Conservation (phyloP, 2,113 vertebrate species). For the Sorex fumeus region DNA sequence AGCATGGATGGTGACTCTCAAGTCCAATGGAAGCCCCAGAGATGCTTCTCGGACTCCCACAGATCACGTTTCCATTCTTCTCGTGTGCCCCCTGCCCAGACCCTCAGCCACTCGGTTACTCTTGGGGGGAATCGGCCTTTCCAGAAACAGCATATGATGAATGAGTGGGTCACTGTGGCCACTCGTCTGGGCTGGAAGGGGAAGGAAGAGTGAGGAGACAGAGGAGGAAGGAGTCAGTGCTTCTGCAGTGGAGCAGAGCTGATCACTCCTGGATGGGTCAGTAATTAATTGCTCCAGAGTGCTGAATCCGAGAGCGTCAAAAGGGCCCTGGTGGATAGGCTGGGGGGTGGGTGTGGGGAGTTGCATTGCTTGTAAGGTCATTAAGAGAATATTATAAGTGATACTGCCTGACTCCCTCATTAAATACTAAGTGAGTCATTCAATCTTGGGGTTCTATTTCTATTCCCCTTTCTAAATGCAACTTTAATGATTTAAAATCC, state of each 20-base stretch:
- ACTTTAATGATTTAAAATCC: conserved; percentile 92
- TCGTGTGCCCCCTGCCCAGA: neutral
- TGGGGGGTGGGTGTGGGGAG: conserved; percentile 66
- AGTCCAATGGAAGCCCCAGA: neutral
- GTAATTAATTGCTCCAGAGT: conserved; percentile 81
- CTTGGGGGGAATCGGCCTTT: neutral
- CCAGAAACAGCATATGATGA: conserved; percentile 64
- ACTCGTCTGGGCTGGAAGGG: neutral
- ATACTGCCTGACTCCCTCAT: conserved; percentile 88
- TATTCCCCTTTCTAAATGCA: conserved; percentile 88
- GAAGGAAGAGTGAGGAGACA: conserved; percentile 71
- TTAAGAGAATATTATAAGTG: conserved; percentile 87
- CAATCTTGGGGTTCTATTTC: conserved; percentile 88
- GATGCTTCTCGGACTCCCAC: neutral
- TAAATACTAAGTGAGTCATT: conserved; percentile 88
- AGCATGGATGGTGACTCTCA: too few species aligned
- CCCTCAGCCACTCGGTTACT: neutral
- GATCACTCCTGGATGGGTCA: conserved; percentile 49
- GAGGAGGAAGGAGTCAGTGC: neutral
- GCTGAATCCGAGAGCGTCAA: conserved; percentile 45
- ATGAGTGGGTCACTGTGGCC: conserved; percentile 49
- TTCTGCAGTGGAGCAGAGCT: neutral
- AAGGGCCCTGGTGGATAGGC: conserved; percentile 69
- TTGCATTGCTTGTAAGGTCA: conserved; percentile 81
- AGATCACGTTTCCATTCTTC: neutral